Conservation (phyloP, 2,797 vertebrate genomes). For the Thunnus albacares region DNA sequence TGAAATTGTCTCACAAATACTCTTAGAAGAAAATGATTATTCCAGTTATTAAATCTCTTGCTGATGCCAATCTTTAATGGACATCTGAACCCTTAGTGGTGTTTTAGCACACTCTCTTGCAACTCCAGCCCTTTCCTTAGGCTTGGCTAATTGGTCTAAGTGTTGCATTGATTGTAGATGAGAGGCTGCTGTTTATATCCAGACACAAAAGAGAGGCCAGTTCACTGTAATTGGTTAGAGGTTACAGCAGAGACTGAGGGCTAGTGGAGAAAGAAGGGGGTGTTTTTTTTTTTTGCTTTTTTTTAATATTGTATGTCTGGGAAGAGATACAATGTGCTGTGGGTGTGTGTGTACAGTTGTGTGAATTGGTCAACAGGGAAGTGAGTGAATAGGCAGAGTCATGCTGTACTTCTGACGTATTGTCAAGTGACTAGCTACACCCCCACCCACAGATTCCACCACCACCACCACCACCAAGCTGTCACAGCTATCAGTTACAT, state of each 20-base stretch:
- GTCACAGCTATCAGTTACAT: constrained; percentile 74
- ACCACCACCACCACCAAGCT: constrained; percentile 52
- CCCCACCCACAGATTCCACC: constrained; percentile 27
- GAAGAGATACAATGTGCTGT: neutral
- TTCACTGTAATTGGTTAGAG: constrained; percentile 47
- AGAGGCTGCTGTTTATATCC: constrained; percentile 63
- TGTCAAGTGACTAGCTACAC: constrained; percentile 53
- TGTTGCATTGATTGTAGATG: constrained; percentile 69
- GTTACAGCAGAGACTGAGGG: constrained; percentile 24
- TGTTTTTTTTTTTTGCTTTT: constrained; percentile 3
- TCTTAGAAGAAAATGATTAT: constrained; percentile 44
- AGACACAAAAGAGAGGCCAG: constrained; percentile 58
- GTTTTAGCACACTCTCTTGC: constrained; percentile 53
- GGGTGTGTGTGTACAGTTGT: constrained; percentile 11
- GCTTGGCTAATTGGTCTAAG: constrained; percentile 70
- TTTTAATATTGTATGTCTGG: constrained; percentile 23
- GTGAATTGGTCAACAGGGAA: constrained; percentile 52
- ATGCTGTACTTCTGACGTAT: constrained; percentile 58
- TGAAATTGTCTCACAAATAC: constrained; percentile 52
- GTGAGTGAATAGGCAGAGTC: constrained; percentile 45
- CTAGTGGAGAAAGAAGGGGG: constrained; percentile 8
- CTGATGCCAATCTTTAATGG: constrained; percentile 56
- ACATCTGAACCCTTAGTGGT: constrained; percentile 54
- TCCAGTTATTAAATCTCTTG: constrained; percentile 49
- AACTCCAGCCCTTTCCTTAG: constrained; percentile 53